These are phyloP conservation scores for Poecile atricapillus DNA, from an alignment of 2,113 vertebrate genomes.

Conservation along the genomic window DNA sequence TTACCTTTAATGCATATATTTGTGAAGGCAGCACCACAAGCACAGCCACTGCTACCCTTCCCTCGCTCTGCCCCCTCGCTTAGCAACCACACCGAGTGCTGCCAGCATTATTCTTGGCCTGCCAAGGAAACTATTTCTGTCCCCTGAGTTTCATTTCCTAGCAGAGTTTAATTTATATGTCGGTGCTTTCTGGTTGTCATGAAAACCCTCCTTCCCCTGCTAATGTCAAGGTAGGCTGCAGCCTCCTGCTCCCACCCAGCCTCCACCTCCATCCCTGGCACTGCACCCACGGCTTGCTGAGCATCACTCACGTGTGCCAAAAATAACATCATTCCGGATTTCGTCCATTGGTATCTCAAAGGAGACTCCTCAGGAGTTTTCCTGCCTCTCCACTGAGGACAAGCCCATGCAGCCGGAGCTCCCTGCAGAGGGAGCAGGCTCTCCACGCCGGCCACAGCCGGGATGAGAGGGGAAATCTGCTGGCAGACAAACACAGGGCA, in stretches of 20 bases:
- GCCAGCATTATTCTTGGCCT: background rate
- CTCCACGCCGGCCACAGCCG: background rate
- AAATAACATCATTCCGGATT: background rate
- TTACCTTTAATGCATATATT: background rate
- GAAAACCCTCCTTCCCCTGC: background rate
- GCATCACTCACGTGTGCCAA: background rate
- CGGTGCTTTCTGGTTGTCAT: background rate
- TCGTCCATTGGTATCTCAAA: background rate
- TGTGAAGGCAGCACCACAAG: background rate
- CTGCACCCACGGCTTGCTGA: background rate
- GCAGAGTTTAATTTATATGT: background rate
- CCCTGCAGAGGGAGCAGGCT: slow-evolving; percentile 35
- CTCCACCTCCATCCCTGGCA: background rate
- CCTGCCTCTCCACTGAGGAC: background rate
- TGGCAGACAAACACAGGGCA: background rate
- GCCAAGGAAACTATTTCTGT: slow-evolving; percentile 10
- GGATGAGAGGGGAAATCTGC: background rate
- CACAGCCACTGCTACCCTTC: background rate
- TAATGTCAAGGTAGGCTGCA: background rate
- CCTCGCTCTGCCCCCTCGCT: background rate
- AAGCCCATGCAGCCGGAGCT: background rate
- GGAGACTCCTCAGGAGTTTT: background rate
- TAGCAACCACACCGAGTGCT: background rate
- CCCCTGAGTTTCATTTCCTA: background rate
- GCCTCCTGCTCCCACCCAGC: background rate